A percentile compares a stretch with the other conserved stretches of the same genome.
phyloP scores from a whole-genome alignment of 2,113 vertebrate genomes.

The Hirundichthys speculiger region DNA sequence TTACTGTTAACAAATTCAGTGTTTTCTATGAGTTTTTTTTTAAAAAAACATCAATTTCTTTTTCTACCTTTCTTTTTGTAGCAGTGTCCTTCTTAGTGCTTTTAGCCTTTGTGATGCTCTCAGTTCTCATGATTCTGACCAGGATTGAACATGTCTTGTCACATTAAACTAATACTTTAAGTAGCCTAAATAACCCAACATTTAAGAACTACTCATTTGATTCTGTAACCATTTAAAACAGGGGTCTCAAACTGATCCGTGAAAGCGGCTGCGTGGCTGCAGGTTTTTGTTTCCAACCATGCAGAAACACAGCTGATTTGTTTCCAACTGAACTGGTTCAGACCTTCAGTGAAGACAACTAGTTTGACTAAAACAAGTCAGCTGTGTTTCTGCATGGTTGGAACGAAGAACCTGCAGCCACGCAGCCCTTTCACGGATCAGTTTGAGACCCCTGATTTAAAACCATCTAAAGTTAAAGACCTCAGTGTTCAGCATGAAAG shows the following conservation, averaged over 20 bases:
- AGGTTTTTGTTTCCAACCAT: too few relatives aligned
- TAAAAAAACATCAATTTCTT: background rate
- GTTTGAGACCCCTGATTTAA: too few relatives aligned
- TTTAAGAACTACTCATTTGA: background rate
- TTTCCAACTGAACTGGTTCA: too few relatives aligned
- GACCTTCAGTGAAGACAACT: too few relatives aligned
- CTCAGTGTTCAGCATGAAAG: background rate
- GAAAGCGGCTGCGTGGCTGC: too few relatives aligned
- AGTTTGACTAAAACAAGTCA: too few relatives aligned
- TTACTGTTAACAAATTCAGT: background rate
- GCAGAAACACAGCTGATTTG: too few relatives aligned
- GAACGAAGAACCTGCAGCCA: too few relatives aligned
- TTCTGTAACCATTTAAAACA: background rate
- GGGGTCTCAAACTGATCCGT: too few relatives aligned
- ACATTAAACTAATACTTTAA: background rate
- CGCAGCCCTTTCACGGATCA: too few relatives aligned
- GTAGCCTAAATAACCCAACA: background rate
- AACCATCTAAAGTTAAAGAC: background rate
- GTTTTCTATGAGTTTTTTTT: too few relatives aligned
- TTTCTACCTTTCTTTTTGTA: background rate
- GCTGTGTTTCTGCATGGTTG: too few relatives aligned
- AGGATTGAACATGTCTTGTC: background rate
- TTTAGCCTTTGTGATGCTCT: background rate
- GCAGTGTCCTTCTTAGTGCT: background rate
- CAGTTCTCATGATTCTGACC: background rate